Base-by-base conservation (phyloP, 2,113 vertebrate species). In the Peucedramus taeniatus region DNA sequence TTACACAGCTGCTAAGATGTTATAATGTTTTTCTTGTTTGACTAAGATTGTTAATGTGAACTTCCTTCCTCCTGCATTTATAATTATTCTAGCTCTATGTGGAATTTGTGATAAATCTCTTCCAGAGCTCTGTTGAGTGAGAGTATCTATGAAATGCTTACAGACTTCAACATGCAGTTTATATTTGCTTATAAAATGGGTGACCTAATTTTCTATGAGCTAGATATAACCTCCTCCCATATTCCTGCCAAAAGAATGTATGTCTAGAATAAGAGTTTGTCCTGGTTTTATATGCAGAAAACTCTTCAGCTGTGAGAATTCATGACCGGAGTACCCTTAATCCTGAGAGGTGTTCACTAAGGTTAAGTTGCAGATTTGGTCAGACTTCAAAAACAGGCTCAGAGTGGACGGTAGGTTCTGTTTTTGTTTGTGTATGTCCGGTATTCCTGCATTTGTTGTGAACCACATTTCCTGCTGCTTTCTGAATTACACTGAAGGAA, bases 1-100 rank as follows among this genome's bases (percentile, higher is more conserved):
- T 96, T 96, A 51, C 87, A 92, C 96, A 97, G 95, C 96, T 97
- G 97, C 89, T 96, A 89, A 80, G 87, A 94, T 96, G 93, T 96
- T 95, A 96, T 87, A 94, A 97, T 94, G 60, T 4, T 4, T 17
- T 18, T 94, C 91, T 94, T 96, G 84, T 95, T 96, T 72, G 69
- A 53, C 83, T 90, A 13, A 83, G 89, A 31, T 80, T 87, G 26
- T 89, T 94, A 95, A 94, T 94, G 91, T 9, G 11, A 96, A 93
- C 94, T 97, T 97, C 92, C 96, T 97, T 97, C 96, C 75, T 96
- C 31, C 77, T 91, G 83, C 57, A 60, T 97, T 96, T 94, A 56
- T 85, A 93, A 54, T 89, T 85, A 65, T 81, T 81, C 50, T 89
- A 85, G 39, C 50, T 86, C 9, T 76, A 11, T 90, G 72, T 35